A percentile compares a stretch with the other conserved stretches of the same genome.
Conservation (phyloP, 2,888 invertebrate genomes). For the Hylaea fasciaria region DNA sequence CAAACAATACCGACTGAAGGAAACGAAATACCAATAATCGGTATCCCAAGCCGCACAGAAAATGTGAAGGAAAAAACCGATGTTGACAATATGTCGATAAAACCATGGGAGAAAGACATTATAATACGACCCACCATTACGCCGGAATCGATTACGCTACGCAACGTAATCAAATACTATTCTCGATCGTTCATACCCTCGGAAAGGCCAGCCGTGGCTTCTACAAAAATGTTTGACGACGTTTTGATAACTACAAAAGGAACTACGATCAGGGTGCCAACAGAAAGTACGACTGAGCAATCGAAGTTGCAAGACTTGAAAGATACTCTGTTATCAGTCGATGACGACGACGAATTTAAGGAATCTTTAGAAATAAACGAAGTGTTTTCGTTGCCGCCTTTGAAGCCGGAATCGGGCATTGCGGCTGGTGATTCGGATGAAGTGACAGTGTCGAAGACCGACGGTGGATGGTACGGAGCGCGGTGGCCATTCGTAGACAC, state of each 20-base stretch:
- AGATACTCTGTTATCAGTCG: slow-evolving; percentile 74
- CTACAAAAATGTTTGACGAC: slow-evolving; percentile 67
- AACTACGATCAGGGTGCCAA: slow-evolving; percentile 58
- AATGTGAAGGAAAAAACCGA: slow-evolving; percentile 55
- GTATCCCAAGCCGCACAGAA: slow-evolving; percentile 61
- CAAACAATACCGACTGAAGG: slow-evolving; percentile 67
- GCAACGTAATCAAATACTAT: slow-evolving; percentile 67
- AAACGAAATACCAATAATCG: slow-evolving; percentile 61
- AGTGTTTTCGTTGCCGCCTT: slow-evolving; percentile 75
- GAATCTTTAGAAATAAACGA: slow-evolving; percentile 78
- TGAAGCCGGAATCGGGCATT: slow-evolving; percentile 66
- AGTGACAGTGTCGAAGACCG: slow-evolving; percentile 75
- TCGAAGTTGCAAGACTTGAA: slow-evolving; percentile 73
- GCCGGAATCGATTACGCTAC: slow-evolving; percentile 67
- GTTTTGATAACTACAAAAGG: slow-evolving; percentile 71
- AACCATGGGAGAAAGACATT: slow-evolving; percentile 75
- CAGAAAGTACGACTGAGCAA: slow-evolving; percentile 60
- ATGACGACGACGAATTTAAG: slow-evolving; percentile 79
- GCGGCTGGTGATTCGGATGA: slow-evolving; percentile 69
- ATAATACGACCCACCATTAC: slow-evolving; percentile 73
- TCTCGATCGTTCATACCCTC: slow-evolving; percentile 61
- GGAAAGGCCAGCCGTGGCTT: slow-evolving; percentile 61
- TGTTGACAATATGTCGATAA: slow-evolving; percentile 68
- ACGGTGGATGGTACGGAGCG: slow-evolving; percentile 85
- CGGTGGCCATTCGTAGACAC: slow-evolving; percentile 88